phyloP scores from a whole-genome alignment of 2,888 invertebrate species.

The Hemaris fuciformis region DNA sequence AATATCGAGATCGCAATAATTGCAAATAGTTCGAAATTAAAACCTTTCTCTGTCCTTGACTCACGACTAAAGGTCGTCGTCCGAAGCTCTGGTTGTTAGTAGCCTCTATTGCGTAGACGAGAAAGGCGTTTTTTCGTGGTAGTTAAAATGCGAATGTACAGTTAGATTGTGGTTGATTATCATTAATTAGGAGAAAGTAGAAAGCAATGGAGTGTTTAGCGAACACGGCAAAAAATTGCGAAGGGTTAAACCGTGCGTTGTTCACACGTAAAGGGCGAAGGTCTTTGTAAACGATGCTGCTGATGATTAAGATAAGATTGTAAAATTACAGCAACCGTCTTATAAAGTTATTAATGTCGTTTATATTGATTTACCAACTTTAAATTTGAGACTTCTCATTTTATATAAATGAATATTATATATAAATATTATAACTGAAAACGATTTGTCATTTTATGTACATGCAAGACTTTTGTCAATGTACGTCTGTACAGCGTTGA shows the following conservation, averaged over 20 bases:
- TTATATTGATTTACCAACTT: neutral
- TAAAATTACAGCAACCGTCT: neutral
- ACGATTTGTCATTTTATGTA: too few species aligned
- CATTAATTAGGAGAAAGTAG: conserved; percentile 66
- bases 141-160: conserved; percentile 24
- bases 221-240: conserved; percentile 39
- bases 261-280: conserved; percentile 62
- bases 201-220: conserved; percentile 35
- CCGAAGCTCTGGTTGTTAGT: neutral
- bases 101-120: neutral
- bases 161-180: conserved; percentile 32
- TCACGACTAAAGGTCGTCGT: conserved; percentile 23
- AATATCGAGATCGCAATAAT: conserved; percentile 2
- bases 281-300: conserved; percentile 18
- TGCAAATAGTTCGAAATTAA: conserved; percentile 6
- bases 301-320: conserved; percentile 21
- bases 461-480: too few species aligned
- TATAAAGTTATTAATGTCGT: neutral
- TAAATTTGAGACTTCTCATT: too few species aligned
- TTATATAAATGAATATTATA: too few species aligned
- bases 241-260: conserved; percentile 33
- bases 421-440: too few species aligned
- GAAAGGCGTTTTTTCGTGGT: neutral
- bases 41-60: conserved; percentile 33
- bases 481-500: too few species aligned